A percentile compares a stretch with the other conserved stretches of the same genome.
phyloP scores from a whole-genome alignment of 1,140 invertebrate genomes.

The Polypedilum vanderplanki region DNA sequence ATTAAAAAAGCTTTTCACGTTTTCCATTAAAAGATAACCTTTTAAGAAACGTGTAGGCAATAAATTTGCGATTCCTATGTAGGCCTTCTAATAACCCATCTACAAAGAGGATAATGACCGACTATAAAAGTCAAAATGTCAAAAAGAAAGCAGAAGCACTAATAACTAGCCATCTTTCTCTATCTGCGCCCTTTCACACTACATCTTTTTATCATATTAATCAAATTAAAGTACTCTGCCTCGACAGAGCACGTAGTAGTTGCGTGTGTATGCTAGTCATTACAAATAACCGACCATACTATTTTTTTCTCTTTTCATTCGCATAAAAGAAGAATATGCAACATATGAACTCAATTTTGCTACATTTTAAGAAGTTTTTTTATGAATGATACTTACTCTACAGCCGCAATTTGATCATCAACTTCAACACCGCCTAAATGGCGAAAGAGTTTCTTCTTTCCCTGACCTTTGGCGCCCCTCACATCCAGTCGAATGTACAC shows the following conservation, averaged over 20 bases:
- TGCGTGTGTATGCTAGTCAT: neutral
- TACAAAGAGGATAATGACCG: too few relatives aligned
- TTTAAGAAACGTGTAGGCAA: too few relatives aligned
- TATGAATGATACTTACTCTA: conserved; percentile 50
- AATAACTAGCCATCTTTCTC: neutral
- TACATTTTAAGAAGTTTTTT: too few relatives aligned
- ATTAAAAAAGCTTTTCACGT: too few relatives aligned
- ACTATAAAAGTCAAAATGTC: too few relatives aligned
- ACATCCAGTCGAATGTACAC: conserved; percentile 86
- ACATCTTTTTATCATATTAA: neutral
- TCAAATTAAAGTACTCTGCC: conserved; percentile 17
- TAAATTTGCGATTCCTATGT: too few relatives aligned
- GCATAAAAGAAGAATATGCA: neutral
- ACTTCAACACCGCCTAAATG: conserved; percentile 79
- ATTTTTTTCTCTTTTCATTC: neutral
- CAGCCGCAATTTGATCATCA: conserved; percentile 78
- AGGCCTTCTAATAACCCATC: too few relatives aligned
- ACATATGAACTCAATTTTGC: conserved; percentile 14
- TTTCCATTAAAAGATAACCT: too few relatives aligned
- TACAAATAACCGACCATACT: too few relatives aligned
- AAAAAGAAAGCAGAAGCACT: too few relatives aligned
- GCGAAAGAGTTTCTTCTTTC: conserved; percentile 68
- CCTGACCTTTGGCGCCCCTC: conserved; percentile 73
- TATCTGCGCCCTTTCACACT: neutral
- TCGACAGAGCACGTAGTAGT: neutral